Evolutionary conservation across 2,797 vertebrate genomes (phyloP).

Genomic region (Pteronotus mesoamericanus): DNA sequence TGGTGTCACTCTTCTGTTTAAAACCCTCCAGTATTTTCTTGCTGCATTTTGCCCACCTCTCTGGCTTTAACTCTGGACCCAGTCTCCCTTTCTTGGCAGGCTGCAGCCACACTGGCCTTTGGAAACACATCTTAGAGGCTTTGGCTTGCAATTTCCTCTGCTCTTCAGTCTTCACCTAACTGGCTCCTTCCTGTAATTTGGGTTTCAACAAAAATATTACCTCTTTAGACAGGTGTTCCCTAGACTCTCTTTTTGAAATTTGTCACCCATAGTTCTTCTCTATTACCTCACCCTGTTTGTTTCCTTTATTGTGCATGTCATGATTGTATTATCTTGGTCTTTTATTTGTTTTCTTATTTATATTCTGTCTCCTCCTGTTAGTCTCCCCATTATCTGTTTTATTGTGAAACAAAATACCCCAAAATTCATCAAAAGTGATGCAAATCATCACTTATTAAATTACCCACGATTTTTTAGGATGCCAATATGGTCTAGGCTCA

Average conservation of each 20-base stretch:
- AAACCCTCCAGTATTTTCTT: not conserved
- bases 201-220: not conserved
- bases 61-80: not conserved
- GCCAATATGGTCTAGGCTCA: not conserved
- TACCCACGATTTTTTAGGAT: not conserved
- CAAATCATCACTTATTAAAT: not conserved
- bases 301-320: not conserved
- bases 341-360: constrained; percentile 21
- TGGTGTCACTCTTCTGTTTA: not conserved
- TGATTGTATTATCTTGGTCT: not conserved
- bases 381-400: not conserved
- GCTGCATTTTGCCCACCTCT: not conserved
- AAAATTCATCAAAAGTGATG: not conserved
- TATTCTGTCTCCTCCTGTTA: not conserved
- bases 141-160: not conserved
- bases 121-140: not conserved
- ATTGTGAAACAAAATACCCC: not conserved
- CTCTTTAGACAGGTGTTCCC: not conserved
- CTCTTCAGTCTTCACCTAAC: not conserved
- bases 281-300: not conserved
- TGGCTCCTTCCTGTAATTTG: not conserved
- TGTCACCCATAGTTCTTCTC: not conserved
- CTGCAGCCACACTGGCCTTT: not conserved
- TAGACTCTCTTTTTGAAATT: not conserved
- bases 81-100: not conserved